Evolutionary conservation across 2,888 invertebrate genomes (phyloP), one percentile per base, ranked within the genome.

Genomic region (Scaeva pyrastri): DNA sequence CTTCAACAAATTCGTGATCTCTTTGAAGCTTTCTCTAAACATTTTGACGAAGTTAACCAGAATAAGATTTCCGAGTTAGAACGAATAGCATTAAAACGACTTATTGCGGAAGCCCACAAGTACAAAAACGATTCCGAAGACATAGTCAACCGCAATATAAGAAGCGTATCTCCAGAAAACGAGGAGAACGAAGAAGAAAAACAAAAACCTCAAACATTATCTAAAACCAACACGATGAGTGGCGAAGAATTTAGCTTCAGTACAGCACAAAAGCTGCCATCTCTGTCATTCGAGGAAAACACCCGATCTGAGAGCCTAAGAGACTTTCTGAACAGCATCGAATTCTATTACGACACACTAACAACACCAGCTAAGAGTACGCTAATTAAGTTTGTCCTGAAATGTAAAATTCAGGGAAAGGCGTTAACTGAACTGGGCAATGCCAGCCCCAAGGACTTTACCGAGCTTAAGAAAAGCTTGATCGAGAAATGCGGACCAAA

Each of bases 251-350:
- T 52, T 31, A 68, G 23, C 19, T 50, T 50, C 50, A 48, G 31
- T 48, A 23, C 68, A 39, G 16, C 19, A 10, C 48, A 52, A 36
- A 48, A 68, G 14, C 55, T 55, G 68, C 60, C 60, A 14, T 39
- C 26, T 55, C 55, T 55, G 31, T 31, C 55, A 31, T 56, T 52
- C 8, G 50, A 66, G 50, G 66, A 66, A 48, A 48, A 48, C 52
- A 68, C 50, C 50, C n/a, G 52, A n/a, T 26, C 48, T 14, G 60
- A 58, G 12, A 36, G 45, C 8, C 36, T 74, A n/a, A 26, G 73
- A 36, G 73, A 62, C 11, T 74, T 74, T n/a, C 12, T 74, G n/a
- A 74, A 64, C 3, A 74, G 39, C 11, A 43, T 74, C 21, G 64
- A 74, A 45, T 64, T 64, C 26, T 55, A 74, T 52, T 48, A 52